Evolutionary conservation across 2,797 vertebrate species (phyloP).

Genomic region (Pseudomugil gertrudae): DNA sequence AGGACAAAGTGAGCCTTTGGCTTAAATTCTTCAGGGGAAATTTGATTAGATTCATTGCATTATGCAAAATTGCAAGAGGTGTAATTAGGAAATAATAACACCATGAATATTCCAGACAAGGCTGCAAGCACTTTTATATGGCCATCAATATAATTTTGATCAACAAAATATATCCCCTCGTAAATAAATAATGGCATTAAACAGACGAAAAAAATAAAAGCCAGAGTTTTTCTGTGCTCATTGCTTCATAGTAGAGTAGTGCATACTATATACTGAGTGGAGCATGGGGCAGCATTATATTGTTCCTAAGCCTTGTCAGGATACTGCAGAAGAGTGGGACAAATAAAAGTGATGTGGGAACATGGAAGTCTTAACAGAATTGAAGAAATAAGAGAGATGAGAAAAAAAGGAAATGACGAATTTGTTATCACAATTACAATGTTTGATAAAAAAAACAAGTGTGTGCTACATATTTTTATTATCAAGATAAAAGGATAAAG

Average conservation of each 20-base stretch:
- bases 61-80: slow-evolving; percentile 27
- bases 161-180: slow-evolving; percentile 33
- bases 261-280: slow-evolving; percentile 36
- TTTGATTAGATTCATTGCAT: slow-evolving; percentile 46
- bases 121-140: slow-evolving; percentile 47
- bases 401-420: slow-evolving; percentile 28
- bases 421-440: slow-evolving; percentile 46
- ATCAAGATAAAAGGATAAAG: slow-evolving; percentile 18
- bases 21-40: slow-evolving; percentile 29
- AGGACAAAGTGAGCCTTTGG: slow-evolving; percentile 4
- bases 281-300: slow-evolving; percentile 34
- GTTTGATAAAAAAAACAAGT: slow-evolving; percentile 40
- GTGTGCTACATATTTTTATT: not conserved
- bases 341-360: slow-evolving; percentile 50
- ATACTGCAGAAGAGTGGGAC: slow-evolving; percentile 60
- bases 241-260: slow-evolving; percentile 28
- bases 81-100: slow-evolving; percentile 64
- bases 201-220: slow-evolving; percentile 15
- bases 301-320: slow-evolving; percentile 48
- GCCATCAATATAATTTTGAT: slow-evolving; percentile 50
- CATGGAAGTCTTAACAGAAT: slow-evolving; percentile 38
- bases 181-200: slow-evolving; percentile 42
- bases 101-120: slow-evolving; percentile 52
- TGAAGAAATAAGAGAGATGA: slow-evolving; percentile 19
- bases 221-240: slow-evolving; percentile 30